Base-by-base conservation (phyloP, 1,140 invertebrate genomes). In the Eupeodes corollae region DNA sequence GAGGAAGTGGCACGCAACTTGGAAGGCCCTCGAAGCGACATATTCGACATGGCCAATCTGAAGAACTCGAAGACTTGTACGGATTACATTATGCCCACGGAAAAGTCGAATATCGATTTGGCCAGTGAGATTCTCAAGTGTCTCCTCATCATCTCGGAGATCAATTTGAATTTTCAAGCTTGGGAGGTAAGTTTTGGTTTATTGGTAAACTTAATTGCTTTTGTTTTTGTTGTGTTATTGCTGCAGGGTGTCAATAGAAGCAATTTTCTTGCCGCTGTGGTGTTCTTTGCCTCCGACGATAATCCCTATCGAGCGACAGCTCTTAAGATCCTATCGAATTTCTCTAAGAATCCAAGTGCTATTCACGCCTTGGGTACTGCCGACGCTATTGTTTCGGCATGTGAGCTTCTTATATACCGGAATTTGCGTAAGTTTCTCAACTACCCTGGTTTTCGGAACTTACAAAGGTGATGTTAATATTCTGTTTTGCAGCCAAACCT, bases 1-100 rank as follows among this genome's bases (percentile, higher is more conserved):
- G 58, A 67, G 46, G 63, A 67, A 30, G 63, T 67, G 13, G 63
- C 63, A 5, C 56, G 63, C 0, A 67, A 64, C 45, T 44, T 67
- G 43, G 63, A 67, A 49, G 63, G 61, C 3, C 59, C 63, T 10
- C 55, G 63, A 3, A 67, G 61, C 43, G 61, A 65, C 31, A 65
- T 63, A 10, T 68, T 65, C 18, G 65, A 68, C 43, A 53, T 57
- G 13, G 61, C 65, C 39, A 58, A 63, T 49, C 44, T 67, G 1
- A 65, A 65, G 41, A 62, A 67, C 43, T 51, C 56, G 0, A 51
- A 58, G 16, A 58, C 31, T 52, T 50, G 45, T 0, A 50, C 44
- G 40, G 57, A 54, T 19, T 68, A 61, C 46, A 41, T 47, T 0
- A 39, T 68, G 44, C 65, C 65, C 6, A 59, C 58, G 39, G 58